Conservation (phyloP, 1,140 invertebrate genomes). For the Zaprionus capensis region DNA sequence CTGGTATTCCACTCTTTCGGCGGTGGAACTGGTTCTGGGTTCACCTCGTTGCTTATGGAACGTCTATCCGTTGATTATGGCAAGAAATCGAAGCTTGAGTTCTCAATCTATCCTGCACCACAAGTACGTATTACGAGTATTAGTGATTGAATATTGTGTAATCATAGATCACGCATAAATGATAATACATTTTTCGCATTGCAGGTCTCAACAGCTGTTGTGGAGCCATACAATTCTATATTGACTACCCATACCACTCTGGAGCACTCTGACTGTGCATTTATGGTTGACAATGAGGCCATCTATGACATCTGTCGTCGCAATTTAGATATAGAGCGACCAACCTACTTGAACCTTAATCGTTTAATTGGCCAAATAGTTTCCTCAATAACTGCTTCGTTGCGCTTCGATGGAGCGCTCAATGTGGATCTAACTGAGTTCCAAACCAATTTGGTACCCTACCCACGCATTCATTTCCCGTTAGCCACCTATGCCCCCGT, state of each 20-base stretch:
- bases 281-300: slow-evolving; percentile 95
- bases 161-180: background rate
- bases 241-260: slow-evolving; percentile 92
- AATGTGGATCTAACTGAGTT: slow-evolving; percentile 96
- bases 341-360: slow-evolving; percentile 92
- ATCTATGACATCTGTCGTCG: slow-evolving; percentile 95
- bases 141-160: slow-evolving; percentile 63
- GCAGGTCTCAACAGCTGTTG: slow-evolving; percentile 91
- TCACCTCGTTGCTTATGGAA: slow-evolving; percentile 93
- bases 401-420: slow-evolving; percentile 94
- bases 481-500: slow-evolving; percentile 92
- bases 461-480: slow-evolving; percentile 92
- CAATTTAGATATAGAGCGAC: slow-evolving; percentile 93
- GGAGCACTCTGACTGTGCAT: slow-evolving; percentile 92
- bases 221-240: slow-evolving; percentile 94
- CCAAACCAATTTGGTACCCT: slow-evolving; percentile 94
- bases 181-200: background rate
- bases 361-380: slow-evolving; percentile 93
- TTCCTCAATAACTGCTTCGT: slow-evolving; percentile 93
- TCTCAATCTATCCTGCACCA: slow-evolving; percentile 94
- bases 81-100: slow-evolving; percentile 93
- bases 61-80: slow-evolving; percentile 91
- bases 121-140: slow-evolving; percentile 88
- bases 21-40: slow-evolving; percentile 93
- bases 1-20: slow-evolving; percentile 94